phyloP scores from a whole-genome alignment of 2,888 invertebrate species.

The Pachliopta kotzebuea region DNA sequence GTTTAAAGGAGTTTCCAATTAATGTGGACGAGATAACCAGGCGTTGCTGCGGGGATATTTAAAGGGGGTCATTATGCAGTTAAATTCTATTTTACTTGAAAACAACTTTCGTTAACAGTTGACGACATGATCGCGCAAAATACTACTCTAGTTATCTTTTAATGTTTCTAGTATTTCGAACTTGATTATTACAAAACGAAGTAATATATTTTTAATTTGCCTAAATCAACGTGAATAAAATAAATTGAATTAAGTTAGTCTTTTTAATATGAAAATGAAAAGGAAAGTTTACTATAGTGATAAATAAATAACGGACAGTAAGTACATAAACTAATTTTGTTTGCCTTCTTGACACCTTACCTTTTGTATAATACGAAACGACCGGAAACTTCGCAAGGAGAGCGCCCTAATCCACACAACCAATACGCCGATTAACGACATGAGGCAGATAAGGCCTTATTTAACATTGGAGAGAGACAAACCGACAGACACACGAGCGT shows the following conservation, averaged over 20 bases:
- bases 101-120: too few relatives aligned
- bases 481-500: slow-evolving; percentile 74
- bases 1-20: slow-evolving; percentile 29
- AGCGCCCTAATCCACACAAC: slow-evolving; percentile 50
- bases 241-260: too few relatives aligned
- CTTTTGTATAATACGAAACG: slow-evolving; percentile 33
- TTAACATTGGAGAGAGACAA: slow-evolving; percentile 49
- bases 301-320: background rate
- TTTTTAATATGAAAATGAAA: too few relatives aligned
- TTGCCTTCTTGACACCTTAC: slow-evolving; percentile 21
- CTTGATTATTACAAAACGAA: too few relatives aligned
- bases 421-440: slow-evolving; percentile 66
- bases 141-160: too few relatives aligned
- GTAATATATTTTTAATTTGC: too few relatives aligned
- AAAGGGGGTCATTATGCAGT: slow-evolving; percentile 16
- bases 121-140: too few relatives aligned
- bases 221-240: too few relatives aligned
- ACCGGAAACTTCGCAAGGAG: slow-evolving; percentile 61
- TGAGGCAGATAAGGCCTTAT: slow-evolving; percentile 52
- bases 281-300: background rate
- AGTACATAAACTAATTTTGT: slow-evolving; percentile 12
- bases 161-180: too few relatives aligned
- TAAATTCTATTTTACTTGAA: slow-evolving; percentile 22
- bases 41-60: slow-evolving; percentile 22
- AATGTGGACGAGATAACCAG: slow-evolving; percentile 24